Evolutionary conservation across 2,888 invertebrate species (phyloP).

Genomic region (Cantharis nigra): DNA sequence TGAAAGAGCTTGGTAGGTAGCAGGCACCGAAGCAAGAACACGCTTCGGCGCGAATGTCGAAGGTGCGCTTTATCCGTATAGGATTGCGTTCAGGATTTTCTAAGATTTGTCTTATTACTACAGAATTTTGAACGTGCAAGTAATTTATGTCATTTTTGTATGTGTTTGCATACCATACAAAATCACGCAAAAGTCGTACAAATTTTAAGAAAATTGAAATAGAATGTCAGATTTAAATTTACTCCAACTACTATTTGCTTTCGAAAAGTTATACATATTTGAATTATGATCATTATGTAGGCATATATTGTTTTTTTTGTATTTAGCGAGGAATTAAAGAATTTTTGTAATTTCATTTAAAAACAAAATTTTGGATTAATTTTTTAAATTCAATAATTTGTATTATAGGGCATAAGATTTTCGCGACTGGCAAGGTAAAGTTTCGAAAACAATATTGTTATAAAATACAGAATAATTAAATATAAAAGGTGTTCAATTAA

Average conservation of each 20-base stretch:
- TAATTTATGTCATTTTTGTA: constrained; percentile 29
- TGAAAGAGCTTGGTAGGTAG: constrained; percentile 31
- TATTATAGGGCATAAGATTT: too few relatives aligned
- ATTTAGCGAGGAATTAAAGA: too few relatives aligned
- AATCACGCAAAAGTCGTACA: constrained; percentile 13
- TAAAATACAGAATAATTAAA: too few relatives aligned
- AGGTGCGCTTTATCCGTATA: constrained; percentile 25
- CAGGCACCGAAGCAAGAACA: background rate
- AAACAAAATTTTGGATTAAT: too few relatives aligned
- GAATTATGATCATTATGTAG: background rate
- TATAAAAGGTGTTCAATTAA: too few relatives aligned
- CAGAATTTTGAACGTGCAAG: constrained; percentile 28
- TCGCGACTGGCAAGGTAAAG: too few relatives aligned
- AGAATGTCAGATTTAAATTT: background rate
- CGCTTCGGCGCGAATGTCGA: constrained; percentile 12
- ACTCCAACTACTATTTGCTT: background rate
- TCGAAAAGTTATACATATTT: background rate
- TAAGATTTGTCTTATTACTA: constrained; percentile 36
- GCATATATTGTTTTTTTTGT: background rate
- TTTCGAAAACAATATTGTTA: too few relatives aligned
- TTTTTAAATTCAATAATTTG: too few relatives aligned
- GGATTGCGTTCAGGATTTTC: constrained; percentile 29
- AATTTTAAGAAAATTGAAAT: constrained; percentile 12
- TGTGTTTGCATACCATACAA: constrained; percentile 17
- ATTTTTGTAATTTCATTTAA: too few relatives aligned